These are phyloP conservation scores for Acutogordius australiensis DNA, from an alignment of 2,888 invertebrate genomes.

Conservation along the genomic window DNA sequence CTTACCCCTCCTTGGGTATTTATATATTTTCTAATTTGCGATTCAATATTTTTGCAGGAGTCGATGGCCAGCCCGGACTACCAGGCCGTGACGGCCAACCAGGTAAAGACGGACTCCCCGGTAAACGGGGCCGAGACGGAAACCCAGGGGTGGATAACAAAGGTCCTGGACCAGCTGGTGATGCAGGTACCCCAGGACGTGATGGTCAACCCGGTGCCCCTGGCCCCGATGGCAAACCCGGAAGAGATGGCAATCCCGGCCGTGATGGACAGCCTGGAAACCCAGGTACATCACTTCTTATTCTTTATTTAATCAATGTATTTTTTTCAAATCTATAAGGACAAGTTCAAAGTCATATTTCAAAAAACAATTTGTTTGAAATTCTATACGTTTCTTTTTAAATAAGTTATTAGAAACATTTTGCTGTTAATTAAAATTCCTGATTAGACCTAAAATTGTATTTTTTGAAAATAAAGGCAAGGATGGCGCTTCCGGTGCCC, in stretches of 20 bases:
- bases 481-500: slow-evolving; percentile 13
- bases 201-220: slow-evolving; percentile 14
- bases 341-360: too few species aligned
- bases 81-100: slow-evolving; percentile 16
- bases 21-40: too few species aligned
- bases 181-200: slow-evolving; percentile 13
- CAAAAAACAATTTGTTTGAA: too few species aligned
- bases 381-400: too few species aligned
- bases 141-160: slow-evolving; percentile 14
- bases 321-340: too few species aligned
- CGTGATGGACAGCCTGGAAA: slow-evolving; percentile 12
- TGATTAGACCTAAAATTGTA: too few species aligned
- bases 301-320: too few species aligned
- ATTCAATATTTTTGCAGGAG: slow-evolving; percentile 14
- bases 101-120: slow-evolving; percentile 16
- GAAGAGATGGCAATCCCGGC: slow-evolving; percentile 15
- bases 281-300: slow-evolving; percentile 17
- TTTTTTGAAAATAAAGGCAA: background rate
- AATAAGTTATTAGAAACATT: too few species aligned
- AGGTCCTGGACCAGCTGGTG: slow-evolving; percentile 15
- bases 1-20: too few species aligned
- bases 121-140: slow-evolving; percentile 16
- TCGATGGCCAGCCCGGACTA: slow-evolving; percentile 16
- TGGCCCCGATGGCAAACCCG: slow-evolving; percentile 15
- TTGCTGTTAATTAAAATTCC: too few species aligned